Percentiles rank a stretch among this genome's conserved stretches.
phyloP scores from a whole-genome alignment of 2,113 vertebrate genomes.

The Oncorhynchus mykiss region DNA sequence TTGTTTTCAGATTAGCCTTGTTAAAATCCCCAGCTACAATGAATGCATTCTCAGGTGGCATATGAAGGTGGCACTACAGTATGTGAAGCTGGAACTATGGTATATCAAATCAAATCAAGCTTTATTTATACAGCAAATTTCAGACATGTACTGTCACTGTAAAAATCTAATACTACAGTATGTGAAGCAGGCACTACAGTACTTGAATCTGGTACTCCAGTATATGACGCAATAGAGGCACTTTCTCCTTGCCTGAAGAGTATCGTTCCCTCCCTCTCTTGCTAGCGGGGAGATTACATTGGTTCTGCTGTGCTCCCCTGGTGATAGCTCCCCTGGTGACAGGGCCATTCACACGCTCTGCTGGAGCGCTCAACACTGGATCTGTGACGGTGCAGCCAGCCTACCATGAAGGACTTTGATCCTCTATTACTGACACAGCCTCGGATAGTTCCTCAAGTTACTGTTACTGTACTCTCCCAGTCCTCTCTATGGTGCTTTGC shows the following conservation, averaged over 20 bases:
- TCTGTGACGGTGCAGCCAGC: slow-evolving; percentile 24
- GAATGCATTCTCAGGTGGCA: too few relatives aligned
- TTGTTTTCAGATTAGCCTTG: too few relatives aligned
- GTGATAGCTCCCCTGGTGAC: slow-evolving; percentile 51
- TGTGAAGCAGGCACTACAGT: too few relatives aligned
- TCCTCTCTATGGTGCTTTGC: background rate
- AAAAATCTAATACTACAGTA: too few relatives aligned
- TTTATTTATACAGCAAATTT: too few relatives aligned
- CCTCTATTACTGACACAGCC: slow-evolving; percentile 37
- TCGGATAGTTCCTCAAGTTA: slow-evolving; percentile 55
- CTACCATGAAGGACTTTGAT: slow-evolving; percentile 46
- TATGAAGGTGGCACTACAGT: too few relatives aligned
- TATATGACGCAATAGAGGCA: slow-evolving; percentile 18
- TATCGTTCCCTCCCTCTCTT: slow-evolving; percentile 37
- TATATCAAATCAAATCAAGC: too few relatives aligned
- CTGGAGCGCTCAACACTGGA: slow-evolving; percentile 37
- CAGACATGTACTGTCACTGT: too few relatives aligned
- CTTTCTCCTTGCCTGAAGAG: slow-evolving; percentile 50
- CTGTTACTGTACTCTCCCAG: slow-evolving; percentile 42
- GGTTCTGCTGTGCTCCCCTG: slow-evolving; percentile 39
- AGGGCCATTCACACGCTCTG: slow-evolving; percentile 54
- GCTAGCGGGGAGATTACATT: slow-evolving; percentile 67
- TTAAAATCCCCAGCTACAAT: too few relatives aligned
- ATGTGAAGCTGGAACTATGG: too few relatives aligned
- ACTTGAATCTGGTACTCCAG: background rate